These are phyloP conservation scores for Phenganax stokvisi DNA, from an alignment of 92 coral and sea anemone genomes.

Conservation along the genomic window DNA sequence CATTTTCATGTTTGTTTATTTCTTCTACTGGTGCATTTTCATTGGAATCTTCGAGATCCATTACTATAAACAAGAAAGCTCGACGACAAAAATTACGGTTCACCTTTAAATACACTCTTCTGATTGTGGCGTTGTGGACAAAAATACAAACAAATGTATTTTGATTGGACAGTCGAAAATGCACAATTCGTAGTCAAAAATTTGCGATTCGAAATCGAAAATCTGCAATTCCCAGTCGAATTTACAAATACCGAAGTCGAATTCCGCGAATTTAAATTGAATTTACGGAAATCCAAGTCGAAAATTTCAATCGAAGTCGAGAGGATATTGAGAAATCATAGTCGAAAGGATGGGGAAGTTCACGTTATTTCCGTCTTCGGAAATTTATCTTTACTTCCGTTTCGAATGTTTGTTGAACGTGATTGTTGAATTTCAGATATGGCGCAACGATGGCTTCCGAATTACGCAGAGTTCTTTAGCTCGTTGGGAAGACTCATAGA, in stretches of 20 bases:
- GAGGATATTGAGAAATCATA: neutral
- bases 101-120: too few species aligned
- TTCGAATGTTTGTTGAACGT: neutral
- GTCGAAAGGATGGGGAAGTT: neutral
- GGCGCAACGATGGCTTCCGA: conserved; percentile 47
- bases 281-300: neutral
- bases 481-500: conserved; percentile 44
- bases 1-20: too few species aligned
- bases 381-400: neutral
- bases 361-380: neutral
- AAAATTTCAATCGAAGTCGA: neutral
- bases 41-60: too few species aligned
- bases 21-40: too few species aligned
- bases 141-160: too few species aligned
- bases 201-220: neutral
- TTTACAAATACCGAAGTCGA: neutral
- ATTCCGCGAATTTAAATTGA: neutral
- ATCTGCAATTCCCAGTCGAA: neutral
- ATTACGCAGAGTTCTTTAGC: conserved; percentile 36
- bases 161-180: too few species aligned
- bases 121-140: too few species aligned
- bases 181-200: neutral
- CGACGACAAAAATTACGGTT: too few species aligned
- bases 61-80: too few species aligned
- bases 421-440: neutral